Evolutionary conservation across 2,888 invertebrate genomes (phyloP).

Genomic region (Synanthedon vespiformis): DNA sequence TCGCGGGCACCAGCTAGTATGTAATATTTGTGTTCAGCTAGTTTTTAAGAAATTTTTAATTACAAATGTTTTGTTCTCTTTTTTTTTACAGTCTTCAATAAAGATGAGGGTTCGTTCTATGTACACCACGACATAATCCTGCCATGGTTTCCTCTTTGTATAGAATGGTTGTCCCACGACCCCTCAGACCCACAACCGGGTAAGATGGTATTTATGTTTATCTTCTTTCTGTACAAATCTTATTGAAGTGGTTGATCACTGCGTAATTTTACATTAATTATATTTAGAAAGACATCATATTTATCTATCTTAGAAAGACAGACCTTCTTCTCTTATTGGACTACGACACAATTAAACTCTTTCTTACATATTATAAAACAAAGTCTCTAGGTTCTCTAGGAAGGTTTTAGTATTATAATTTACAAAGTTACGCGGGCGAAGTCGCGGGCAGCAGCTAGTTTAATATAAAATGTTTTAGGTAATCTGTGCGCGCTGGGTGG

Average conservation of each 20-base stretch:
- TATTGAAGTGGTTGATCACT: too few relatives aligned
- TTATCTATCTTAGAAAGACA: too few relatives aligned
- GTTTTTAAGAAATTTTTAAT: too few relatives aligned
- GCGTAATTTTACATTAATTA: neutral
- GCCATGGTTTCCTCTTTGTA: slow-evolving; percentile 89
- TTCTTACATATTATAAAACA: too few relatives aligned
- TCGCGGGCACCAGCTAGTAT: neutral
- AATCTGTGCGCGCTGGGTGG: slow-evolving; percentile 93
- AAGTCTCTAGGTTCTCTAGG: too few relatives aligned
- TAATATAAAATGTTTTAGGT: slow-evolving; percentile 49
- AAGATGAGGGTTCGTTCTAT: slow-evolving; percentile 88
- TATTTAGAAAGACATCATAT: neutral
- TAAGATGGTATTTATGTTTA: slow-evolving; percentile 12
- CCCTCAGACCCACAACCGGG: slow-evolving; percentile 77
- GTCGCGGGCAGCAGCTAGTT: too few relatives aligned
- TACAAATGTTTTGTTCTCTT: slow-evolving; percentile 3
- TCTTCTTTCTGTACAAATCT: too few relatives aligned
- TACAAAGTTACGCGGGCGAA: too few relatives aligned
- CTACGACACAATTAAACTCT: neutral
- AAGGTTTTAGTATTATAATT: too few relatives aligned
- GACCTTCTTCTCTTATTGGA: too few relatives aligned
- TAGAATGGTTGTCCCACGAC: slow-evolving; percentile 94
- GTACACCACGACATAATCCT: slow-evolving; percentile 94
- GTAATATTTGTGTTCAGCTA: neutral
- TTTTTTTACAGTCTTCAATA: slow-evolving; percentile 83